A percentile compares a stretch with the other conserved stretches of the same genome.
phyloP scores from a whole-genome alignment of 2,888 invertebrate species.

The Alviniconcha strummeri region DNA sequence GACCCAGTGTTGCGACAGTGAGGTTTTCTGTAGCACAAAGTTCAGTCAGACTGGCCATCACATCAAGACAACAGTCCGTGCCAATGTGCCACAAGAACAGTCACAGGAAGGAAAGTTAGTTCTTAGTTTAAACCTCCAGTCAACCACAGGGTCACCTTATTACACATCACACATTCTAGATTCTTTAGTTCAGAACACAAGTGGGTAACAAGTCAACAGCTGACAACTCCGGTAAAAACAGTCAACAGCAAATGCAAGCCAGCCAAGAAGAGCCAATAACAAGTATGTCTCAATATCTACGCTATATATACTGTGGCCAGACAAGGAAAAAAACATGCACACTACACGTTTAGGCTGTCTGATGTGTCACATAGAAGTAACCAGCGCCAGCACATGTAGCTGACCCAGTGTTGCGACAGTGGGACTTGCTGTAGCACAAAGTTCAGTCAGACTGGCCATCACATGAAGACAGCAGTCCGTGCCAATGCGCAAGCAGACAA shows the following conservation, averaged over 20 bases:
- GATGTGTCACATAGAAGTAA: conserved; percentile 38
- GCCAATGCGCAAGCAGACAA: conserved; percentile 42
- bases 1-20: conserved; percentile 44
- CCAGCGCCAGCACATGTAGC: conserved; percentile 30
- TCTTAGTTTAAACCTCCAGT: too few species aligned
- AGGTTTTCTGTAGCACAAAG: conserved; percentile 47
- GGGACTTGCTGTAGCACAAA: conserved; percentile 47
- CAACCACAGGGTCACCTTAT: too few species aligned
- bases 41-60: conserved; percentile 39
- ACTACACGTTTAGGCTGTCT: background rate
- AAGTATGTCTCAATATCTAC: too few species aligned
- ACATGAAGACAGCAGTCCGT: conserved; percentile 32
- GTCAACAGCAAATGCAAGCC: too few species aligned
- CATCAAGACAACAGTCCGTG: conserved; percentile 36
- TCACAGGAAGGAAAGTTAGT: too few species aligned
- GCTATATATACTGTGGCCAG: too few species aligned
- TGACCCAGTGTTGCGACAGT: conserved; percentile 44
- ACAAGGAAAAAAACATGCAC: too few species aligned
- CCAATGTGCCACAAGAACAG: conserved; percentile 38
- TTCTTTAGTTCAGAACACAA: too few species aligned
- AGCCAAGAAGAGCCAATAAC: too few species aligned
- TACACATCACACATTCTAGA: too few species aligned
- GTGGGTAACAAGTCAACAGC: too few species aligned
- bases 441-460: conserved; percentile 40
- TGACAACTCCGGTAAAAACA: too few species aligned